Evolutionary conservation across 2,113 vertebrate species (phyloP), one percentile per base, ranked within the genome.

Genomic region (Cyrtonyx montezumae): DNA sequence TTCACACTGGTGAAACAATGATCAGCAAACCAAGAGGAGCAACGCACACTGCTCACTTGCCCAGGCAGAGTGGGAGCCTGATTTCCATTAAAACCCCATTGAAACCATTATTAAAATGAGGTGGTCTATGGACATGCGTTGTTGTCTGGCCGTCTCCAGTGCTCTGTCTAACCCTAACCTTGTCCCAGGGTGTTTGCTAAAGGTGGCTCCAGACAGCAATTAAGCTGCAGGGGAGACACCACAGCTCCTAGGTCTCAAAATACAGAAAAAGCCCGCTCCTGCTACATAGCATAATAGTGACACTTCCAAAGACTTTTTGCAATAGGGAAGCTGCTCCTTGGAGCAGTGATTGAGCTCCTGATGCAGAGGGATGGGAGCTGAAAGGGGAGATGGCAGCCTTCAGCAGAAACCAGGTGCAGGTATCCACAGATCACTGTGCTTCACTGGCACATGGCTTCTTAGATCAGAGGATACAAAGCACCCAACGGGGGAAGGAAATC

Each of bases 111-210:
- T 11, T 46, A 59, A 37, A 73, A 32, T 25, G 8, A 6, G 0
- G 8, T 0, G 18, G 11, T 8, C 30, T 1, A 0, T 49, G 77
- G 43, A 36, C 51, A 67, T 0, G 2, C 8, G 36, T 23, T 61
- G 36, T 15, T 37, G 59, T 23, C 34, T 25, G 56, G 11, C 9
- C 23, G 34, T 14, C 59, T 9, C 45, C 0, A 0, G 21, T 25
- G 28, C 70, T 63, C 28, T 74, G 78, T 30, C 55, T 28, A 28
- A 22, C 49, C 30, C 1, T 2, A 2, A 51, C 23, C 63, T 74
- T 6, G 1, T 56, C 0, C 1, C 20, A 22, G 3, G 19, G 23
- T 4, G 3, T 21, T 23, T 36, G 46, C 84, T 48, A 12, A 42
- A 79, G 80, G 70, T 77, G 81, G 63, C 55, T 85, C 76, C 1